Percentiles rank a stretch among this genome's conserved stretches.
These are phyloP conservation scores for Pandemis cinnamomeana DNA, from an alignment of 2,888 invertebrate species.

Conservation along the genomic window DNA sequence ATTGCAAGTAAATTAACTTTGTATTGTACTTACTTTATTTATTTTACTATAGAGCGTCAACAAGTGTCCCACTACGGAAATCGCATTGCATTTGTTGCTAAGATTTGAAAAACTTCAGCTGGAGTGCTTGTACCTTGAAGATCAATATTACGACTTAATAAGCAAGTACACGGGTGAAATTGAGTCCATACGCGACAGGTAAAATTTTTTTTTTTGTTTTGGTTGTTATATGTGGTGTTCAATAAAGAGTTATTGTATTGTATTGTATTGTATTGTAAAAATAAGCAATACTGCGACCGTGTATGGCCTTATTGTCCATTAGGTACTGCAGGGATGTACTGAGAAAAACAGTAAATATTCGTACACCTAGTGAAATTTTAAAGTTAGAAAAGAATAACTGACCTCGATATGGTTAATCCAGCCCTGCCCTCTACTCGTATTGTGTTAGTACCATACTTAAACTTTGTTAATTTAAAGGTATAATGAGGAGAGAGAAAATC, in stretches of 20 bases:
- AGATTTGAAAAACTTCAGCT: slow-evolving; percentile 90
- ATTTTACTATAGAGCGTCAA: slow-evolving; percentile 66
- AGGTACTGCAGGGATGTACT: too few relatives aligned
- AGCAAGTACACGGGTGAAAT: slow-evolving; percentile 88
- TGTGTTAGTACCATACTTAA: neutral
- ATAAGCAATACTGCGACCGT: neutral
- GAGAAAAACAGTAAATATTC: too few relatives aligned
- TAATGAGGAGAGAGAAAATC: slow-evolving; percentile 90
- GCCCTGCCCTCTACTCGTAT: too few relatives aligned
- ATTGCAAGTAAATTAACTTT: neutral
- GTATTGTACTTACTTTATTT: neutral
- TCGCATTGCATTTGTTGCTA: slow-evolving; percentile 75
- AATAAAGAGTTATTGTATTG: too few relatives aligned
- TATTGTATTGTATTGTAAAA: too few relatives aligned
- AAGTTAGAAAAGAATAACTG: too few relatives aligned
- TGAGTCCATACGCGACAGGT: slow-evolving; percentile 87
- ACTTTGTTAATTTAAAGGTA: slow-evolving; percentile 78
- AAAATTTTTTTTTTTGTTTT: too few relatives aligned
- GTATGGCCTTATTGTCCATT: neutral
- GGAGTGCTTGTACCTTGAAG: slow-evolving; percentile 89
- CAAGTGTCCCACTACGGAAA: slow-evolving; percentile 80
- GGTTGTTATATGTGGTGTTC: too few relatives aligned
- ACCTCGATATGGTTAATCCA: too few relatives aligned
- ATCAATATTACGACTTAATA: slow-evolving; percentile 89
- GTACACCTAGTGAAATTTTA: too few relatives aligned